phyloP scores from a whole-genome alignment of 1,140 invertebrate genomes.

The Apis laboriosa region DNA sequence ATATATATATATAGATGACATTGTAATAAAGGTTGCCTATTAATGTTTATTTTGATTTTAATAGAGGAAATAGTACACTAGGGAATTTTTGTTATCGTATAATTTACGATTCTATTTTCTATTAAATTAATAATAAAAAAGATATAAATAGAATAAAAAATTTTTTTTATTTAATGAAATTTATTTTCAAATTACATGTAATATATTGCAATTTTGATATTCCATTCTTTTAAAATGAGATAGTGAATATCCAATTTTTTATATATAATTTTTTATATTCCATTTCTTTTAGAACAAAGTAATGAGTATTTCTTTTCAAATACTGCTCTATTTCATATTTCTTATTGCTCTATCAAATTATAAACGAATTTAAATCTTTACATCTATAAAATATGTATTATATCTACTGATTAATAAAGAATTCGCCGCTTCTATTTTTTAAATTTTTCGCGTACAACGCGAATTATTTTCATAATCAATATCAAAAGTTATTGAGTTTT shows the following conservation, averaged over 20 bases:
- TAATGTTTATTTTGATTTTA: slow-evolving; percentile 16
- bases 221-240: background rate
- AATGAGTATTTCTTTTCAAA: background rate
- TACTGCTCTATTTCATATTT: background rate
- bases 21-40: slow-evolving; percentile 6
- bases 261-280: background rate
- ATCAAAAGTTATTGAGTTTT: background rate
- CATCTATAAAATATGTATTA: background rate
- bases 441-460: slow-evolving; percentile 25
- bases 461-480: slow-evolving; percentile 10
- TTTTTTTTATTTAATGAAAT: slow-evolving; percentile 18
- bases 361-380: background rate
- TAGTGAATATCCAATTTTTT: background rate
- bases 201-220: background rate
- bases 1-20: slow-evolving; percentile 4
- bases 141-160: background rate
- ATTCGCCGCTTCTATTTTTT: slow-evolving; percentile 5
- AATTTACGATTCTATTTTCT: too few species aligned
- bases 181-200: slow-evolving; percentile 38
- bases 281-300: background rate
- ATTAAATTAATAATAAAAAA: slow-evolving; percentile 4
- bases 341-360: background rate
- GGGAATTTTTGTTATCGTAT: background rate
- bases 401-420: slow-evolving; percentile 12
- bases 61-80: background rate